phyloP scores from a whole-genome alignment of 2,888 invertebrate genomes.

The Morpho achilles region DNA sequence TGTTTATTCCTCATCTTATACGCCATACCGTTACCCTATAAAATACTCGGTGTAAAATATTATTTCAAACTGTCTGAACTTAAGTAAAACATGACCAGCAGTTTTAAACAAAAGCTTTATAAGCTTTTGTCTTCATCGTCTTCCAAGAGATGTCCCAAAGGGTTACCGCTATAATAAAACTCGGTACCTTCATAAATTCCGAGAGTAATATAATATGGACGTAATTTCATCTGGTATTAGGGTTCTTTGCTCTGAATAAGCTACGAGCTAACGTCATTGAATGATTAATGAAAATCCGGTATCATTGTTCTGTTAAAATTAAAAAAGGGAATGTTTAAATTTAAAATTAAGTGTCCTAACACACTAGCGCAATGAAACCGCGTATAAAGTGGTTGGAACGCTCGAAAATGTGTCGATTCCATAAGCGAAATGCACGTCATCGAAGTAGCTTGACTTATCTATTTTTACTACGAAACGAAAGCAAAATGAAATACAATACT shows the following conservation, averaged over 20 bases:
- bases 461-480: too few relatives aligned
- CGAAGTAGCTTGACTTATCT: too few relatives aligned
- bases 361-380: too few relatives aligned
- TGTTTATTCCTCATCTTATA: background rate
- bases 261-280: background rate
- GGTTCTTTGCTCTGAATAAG: conserved; percentile 7
- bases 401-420: too few relatives aligned
- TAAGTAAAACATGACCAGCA: background rate
- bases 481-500: too few relatives aligned
- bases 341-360: too few relatives aligned
- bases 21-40: too few relatives aligned
- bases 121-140: conserved; percentile 3
- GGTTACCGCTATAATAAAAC: conserved; percentile 10
- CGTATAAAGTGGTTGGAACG: too few relatives aligned
- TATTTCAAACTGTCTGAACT: background rate
- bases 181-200: conserved; percentile 12
- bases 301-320: background rate
- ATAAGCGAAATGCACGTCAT: too few relatives aligned
- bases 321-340: too few relatives aligned
- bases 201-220: conserved; percentile 12
- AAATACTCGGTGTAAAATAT: too few relatives aligned
- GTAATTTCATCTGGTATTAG: conserved; percentile 6
- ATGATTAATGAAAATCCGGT: conserved; percentile 6
- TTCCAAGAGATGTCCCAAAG: conserved; percentile 7
- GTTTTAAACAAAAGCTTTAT: background rate